These are phyloP conservation scores for Silurus aristotelis DNA, from an alignment of 2,797 vertebrate genomes.

Conservation along the genomic window DNA sequence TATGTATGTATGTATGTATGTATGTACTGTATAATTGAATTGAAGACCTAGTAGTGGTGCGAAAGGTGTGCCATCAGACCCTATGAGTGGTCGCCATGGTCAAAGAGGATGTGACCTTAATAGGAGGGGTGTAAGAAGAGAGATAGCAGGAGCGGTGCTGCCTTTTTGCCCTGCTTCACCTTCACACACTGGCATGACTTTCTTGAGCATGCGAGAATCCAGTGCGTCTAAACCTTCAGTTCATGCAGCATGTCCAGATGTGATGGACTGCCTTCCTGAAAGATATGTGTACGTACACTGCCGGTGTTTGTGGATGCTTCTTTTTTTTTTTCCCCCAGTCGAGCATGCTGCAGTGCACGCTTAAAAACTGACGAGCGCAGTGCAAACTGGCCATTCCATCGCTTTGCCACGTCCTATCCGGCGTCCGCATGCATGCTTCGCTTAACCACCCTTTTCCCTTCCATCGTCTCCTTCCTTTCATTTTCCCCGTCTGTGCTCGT, in stretches of 20 bases:
- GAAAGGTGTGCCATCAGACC: conserved; percentile 16
- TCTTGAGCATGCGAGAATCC: conserved; percentile 32
- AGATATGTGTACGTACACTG: background rate
- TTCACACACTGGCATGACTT: conserved; percentile 42
- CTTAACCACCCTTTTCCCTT: conserved; percentile 40
- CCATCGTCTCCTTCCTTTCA: conserved; percentile 66
- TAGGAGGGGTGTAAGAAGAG: conserved; percentile 61
- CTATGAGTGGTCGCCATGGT: conserved; percentile 54
- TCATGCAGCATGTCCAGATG: conserved; percentile 5
- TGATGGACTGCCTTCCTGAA: background rate
- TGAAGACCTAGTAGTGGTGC: background rate
- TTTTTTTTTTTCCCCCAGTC: conserved; percentile 63
- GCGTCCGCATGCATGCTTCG: conserved; percentile 41
- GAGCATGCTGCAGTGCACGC: conserved; percentile 76
- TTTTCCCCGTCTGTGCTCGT: conserved; percentile 65
- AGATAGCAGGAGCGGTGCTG: conserved; percentile 38
- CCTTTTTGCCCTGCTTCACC: conserved; percentile 53
- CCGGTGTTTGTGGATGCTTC: conserved; percentile 47
- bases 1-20: no score
- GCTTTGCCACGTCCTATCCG: conserved; percentile 52
- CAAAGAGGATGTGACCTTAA: conserved; percentile 62
- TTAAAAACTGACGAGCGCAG: conserved; percentile 69
- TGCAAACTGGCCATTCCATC: conserved; percentile 66
- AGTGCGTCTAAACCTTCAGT: background rate
- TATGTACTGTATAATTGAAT: no score